Base-by-base conservation (phyloP, 2,797 vertebrate species). In the Liparis tanakae region DNA sequence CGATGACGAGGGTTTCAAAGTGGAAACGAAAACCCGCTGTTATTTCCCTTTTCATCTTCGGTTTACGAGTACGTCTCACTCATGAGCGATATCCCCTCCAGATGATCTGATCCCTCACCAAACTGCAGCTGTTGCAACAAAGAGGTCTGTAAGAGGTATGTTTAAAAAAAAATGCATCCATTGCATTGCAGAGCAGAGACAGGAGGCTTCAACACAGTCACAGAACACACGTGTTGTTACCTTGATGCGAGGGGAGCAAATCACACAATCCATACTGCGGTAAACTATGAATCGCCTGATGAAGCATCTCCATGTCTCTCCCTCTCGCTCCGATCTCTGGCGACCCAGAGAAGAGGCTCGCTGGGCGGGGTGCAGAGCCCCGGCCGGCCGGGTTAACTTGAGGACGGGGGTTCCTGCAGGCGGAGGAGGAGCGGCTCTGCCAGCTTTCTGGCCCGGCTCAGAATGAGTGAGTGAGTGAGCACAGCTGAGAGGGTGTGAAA, bases 401-500 rank as follows among this genome's bases (percentile, higher is more conserved):
- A 87, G 87, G 89, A 88, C 63, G 72, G 76, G 85, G 85, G 85
- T 64, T 85, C 85, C 76, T 79, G 73, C 78, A 56, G 79, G 82
- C 85, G 86, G 86, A 92, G 88, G n/a, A n/a, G n/a, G n/a, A n/a
- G n/a, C n/a, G n/a, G n/a, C n/a, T n/a, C n/a, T n/a, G n/a, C n/a
- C n/a, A n/a, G n/a, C n/a, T n/a, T n/a, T n/a, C 91, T 94, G 93
- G 91, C 92, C 93, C 78, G 88, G 76, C 90, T 91, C 72, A 77
- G 85, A 88, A 74, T 63, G 61, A 63, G 61, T 91, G 90, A 94
- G 90, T 94, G 94, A 95, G 81, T 76, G 91, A 93, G 91, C 94
- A 93, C 93, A 95, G 93, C 91, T 90, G 93, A 95, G 90, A 92
- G 90, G 92, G 84, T 87, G 91, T 91, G 90, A 90, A 91, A 90